Evolutionary conservation across 2,797 vertebrate species (phyloP).

Genomic region (Tragelaphus eurycerus): DNA sequence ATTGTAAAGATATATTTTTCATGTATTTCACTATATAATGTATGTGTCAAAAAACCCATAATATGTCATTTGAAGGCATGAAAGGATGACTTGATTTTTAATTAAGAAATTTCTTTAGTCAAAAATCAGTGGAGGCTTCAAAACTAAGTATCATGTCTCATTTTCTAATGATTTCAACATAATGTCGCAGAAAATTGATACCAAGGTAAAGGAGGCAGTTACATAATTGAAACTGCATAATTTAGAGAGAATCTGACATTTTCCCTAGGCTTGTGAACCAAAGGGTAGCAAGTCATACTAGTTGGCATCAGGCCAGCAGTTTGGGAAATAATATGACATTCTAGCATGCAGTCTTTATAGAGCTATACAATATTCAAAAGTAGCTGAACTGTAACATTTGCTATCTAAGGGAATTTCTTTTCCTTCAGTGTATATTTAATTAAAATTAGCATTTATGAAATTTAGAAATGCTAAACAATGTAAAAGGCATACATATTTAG

Average conservation of each 20-base stretch:
- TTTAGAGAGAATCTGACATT: conserved; percentile 63
- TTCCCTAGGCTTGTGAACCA: conserved; percentile 14
- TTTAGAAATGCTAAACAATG: conserved; percentile 38
- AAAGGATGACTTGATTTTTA: background rate
- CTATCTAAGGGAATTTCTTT: conserved; percentile 49
- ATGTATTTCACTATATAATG: background rate
- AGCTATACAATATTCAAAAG: conserved; percentile 47
- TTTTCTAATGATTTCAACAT: background rate
- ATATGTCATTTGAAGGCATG: background rate
- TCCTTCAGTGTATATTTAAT: conserved; percentile 56
- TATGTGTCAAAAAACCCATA: background rate
- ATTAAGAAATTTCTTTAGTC: background rate
- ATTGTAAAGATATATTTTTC: background rate
- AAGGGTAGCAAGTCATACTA: conserved; percentile 42
- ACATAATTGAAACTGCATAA: conserved; percentile 35
- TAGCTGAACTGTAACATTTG: conserved; percentile 56
- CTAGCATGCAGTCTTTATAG: conserved; percentile 46
- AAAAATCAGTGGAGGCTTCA: background rate
- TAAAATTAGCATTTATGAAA: conserved; percentile 47
- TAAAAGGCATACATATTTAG: background rate
- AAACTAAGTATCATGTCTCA: background rate
- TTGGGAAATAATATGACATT: conserved; percentile 46
- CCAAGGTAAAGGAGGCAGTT: conserved; percentile 3
- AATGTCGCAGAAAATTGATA: background rate
- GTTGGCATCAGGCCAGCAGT: conserved; percentile 38